Conservation (phyloP, 2,797 vertebrate genomes). For the Cottoperca gobio region DNA sequence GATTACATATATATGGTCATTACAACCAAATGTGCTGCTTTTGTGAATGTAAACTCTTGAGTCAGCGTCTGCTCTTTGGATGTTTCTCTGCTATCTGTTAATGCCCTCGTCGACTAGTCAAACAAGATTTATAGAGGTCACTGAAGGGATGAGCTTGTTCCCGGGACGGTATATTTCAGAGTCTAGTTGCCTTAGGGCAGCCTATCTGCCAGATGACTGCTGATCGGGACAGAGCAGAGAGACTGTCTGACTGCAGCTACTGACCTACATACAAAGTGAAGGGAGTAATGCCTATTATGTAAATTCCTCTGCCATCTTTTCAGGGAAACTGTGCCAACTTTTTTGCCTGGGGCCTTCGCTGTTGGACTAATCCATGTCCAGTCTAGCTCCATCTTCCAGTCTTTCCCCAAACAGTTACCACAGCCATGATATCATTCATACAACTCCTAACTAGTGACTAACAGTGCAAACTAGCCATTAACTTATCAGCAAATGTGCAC, state of each 20-base stretch:
- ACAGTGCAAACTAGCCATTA: conserved; percentile 27
- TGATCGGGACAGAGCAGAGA: conserved; percentile 55
- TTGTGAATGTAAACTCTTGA: conserved; percentile 13
- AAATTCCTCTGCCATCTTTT: conserved; percentile 81
- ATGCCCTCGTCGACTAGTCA: conserved; percentile 2
- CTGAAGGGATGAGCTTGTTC: conserved; percentile 24
- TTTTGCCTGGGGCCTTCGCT: conserved; percentile 58
- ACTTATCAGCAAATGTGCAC: conserved; percentile 2
- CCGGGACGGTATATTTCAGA: conserved; percentile 1
- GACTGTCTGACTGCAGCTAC: conserved; percentile 67
- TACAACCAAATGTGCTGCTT: conserved; percentile 15
- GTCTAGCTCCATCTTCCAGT: conserved; percentile 43
- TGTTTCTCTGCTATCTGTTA: conserved; percentile 20
- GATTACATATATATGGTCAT: conserved; percentile 30
- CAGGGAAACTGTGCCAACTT: conserved; percentile 77
- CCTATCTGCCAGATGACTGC: conserved; percentile 49
- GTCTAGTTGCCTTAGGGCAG: conserved; percentile 40
- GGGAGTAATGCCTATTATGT: conserved; percentile 81
- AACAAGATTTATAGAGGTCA: conserved; percentile 39
- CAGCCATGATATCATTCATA: conserved; percentile 23
- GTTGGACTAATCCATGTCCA: conserved; percentile 62
- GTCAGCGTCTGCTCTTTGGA: conserved; percentile 4
- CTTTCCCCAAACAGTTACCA: conserved; percentile 37
- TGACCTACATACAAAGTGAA: conserved; percentile 83
- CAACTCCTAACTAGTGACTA: conserved; percentile 27